These are phyloP conservation scores for Megalonaias nervosa DNA, from an alignment of 1,140 invertebrate species.

Conservation along the genomic window DNA sequence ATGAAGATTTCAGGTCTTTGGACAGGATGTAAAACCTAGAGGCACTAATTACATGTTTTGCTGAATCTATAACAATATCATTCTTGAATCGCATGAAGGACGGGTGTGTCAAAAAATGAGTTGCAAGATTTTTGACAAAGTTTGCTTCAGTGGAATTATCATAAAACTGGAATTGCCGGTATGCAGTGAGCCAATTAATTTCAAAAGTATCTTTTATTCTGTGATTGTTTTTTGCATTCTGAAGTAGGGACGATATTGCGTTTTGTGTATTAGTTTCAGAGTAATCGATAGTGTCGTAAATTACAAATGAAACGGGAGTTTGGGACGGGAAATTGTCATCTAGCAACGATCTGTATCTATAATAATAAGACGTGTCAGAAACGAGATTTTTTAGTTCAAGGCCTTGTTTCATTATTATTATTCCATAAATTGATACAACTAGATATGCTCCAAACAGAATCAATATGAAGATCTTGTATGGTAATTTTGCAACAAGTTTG, in stretches of 20 bases:
- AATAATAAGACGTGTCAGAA: conserved; percentile 61
- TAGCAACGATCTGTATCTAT: conserved; percentile 16
- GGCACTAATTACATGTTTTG: conserved; percentile 83
- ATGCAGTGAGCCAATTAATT: conserved; percentile 29
- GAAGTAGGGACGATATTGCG: neutral
- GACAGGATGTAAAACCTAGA: conserved; percentile 55
- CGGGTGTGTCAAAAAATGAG: conserved; percentile 73
- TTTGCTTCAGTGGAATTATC: conserved; percentile 70
- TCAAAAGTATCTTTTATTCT: conserved; percentile 3
- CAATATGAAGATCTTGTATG: conserved; percentile 77
- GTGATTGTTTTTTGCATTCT: neutral
- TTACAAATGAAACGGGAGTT: conserved; percentile 17
- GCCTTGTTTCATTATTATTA: conserved; percentile 84
- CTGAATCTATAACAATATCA: conserved; percentile 88
- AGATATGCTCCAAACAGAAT: conserved; percentile 87
- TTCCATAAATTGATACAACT: conserved; percentile 88
- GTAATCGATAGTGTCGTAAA: conserved; percentile 8
- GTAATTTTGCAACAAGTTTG: conserved; percentile 70
- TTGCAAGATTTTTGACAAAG: conserved; percentile 84
- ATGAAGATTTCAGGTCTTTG: conserved; percentile 43
- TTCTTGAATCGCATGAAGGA: conserved; percentile 75
- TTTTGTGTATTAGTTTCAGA: neutral
- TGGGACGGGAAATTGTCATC: conserved; percentile 6
- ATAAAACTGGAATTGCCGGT: conserved; percentile 3
- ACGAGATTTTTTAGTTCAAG: conserved; percentile 78